These are phyloP conservation scores for Trematomus bernacchii DNA, from an alignment of 2,797 vertebrate genomes.

Conservation along the genomic window DNA sequence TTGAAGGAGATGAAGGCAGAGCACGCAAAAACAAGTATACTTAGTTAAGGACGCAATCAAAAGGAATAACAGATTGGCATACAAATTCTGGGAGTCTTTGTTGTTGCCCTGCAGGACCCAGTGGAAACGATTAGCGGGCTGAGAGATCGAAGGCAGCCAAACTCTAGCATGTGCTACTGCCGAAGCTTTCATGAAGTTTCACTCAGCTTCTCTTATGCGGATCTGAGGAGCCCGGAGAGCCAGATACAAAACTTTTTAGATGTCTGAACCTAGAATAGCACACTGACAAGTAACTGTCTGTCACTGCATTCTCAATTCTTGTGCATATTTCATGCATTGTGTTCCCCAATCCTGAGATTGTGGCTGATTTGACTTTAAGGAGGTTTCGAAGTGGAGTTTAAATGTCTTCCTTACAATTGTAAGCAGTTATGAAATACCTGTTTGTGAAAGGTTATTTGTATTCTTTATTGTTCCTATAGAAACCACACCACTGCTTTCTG, in stretches of 20 bases:
- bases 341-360: constrained; percentile 43
- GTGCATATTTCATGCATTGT: constrained; percentile 56
- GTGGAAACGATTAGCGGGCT: constrained; percentile 55
- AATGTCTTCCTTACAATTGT: no score
- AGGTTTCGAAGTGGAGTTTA: constrained; percentile 17
- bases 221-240: constrained; percentile 56
- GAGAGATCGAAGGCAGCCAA: constrained; percentile 46
- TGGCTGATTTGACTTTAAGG: constrained; percentile 35
- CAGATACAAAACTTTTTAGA: constrained; percentile 52
- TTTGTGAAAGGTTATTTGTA: no score
- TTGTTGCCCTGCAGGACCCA: constrained; percentile 62
- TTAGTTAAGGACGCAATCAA: constrained; percentile 61
- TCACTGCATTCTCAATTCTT: constrained; percentile 57
- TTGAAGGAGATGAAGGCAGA: constrained; percentile 63
- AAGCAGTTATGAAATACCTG: no score
- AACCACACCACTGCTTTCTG: no score
- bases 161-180: constrained; percentile 47
- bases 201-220: constrained; percentile 45
- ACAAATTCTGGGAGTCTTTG: constrained; percentile 58
- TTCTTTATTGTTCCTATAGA: no score
- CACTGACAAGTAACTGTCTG: constrained; percentile 52
- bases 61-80: constrained; percentile 59
- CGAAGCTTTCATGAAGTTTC: constrained; percentile 73
- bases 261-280: constrained; percentile 57
- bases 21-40: constrained; percentile 55